phyloP scores from a whole-genome alignment of 2,113 vertebrate species.

The Lepus europaeus region DNA sequence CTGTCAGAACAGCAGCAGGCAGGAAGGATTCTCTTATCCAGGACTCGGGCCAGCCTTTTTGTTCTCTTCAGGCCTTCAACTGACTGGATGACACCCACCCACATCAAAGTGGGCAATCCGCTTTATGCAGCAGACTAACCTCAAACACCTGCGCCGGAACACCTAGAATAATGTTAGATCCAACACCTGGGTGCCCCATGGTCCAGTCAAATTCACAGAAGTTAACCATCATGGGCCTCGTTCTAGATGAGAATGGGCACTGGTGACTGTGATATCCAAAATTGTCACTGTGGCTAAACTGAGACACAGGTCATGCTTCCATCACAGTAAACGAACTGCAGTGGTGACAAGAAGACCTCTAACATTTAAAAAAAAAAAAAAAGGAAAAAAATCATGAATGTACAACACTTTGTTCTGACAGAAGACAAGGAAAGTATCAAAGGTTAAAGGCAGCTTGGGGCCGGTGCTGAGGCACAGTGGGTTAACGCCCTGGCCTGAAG shows the following conservation, averaged over 20 bases:
- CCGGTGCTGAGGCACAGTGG: too few relatives aligned
- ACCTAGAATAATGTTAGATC: neutral
- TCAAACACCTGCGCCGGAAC: neutral
- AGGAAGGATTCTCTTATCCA: neutral
- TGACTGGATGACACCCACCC: neutral
- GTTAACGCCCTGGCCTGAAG: too few relatives aligned
- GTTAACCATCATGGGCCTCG: neutral
- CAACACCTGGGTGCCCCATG: neutral
- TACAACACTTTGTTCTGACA: neutral
- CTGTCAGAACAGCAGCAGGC: neutral
- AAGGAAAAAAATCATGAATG: neutral
- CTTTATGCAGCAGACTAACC: neutral
- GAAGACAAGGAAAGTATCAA: constrained; percentile 21
- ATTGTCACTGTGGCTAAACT: too few relatives aligned
- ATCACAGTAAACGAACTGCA: too few relatives aligned
- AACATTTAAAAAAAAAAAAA: too few relatives aligned
- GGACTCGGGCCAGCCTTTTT: neutral
- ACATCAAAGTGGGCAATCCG: neutral
- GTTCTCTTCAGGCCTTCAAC: neutral
- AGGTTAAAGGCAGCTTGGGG: neutral
- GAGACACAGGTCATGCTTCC: too few relatives aligned
- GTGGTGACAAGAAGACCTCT: too few relatives aligned
- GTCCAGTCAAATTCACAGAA: neutral
- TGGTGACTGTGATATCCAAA: too few relatives aligned
- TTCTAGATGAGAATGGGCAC: too few relatives aligned